Percentiles rank a stretch among this genome's conserved stretches.
phyloP scores from a whole-genome alignment of 2,113 vertebrate species.

The Sapajus apella region DNA sequence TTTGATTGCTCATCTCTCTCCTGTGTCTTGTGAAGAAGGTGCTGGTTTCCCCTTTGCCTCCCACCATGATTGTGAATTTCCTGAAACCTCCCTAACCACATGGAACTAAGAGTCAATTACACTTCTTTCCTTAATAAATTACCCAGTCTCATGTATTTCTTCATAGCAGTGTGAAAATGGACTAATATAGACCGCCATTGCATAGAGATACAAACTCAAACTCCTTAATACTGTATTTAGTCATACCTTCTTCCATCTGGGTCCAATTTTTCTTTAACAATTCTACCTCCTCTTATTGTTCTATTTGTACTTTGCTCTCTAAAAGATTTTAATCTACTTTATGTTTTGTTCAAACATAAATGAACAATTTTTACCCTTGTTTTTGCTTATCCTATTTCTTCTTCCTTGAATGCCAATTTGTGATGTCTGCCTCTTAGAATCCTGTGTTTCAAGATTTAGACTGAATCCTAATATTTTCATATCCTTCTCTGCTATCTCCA shows the following conservation, averaged over 20 bases:
- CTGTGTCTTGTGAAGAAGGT: too few relatives aligned
- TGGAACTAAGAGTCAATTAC: too few relatives aligned
- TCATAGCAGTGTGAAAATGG: too few relatives aligned
- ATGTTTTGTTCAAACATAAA: background rate
- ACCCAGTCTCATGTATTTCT: too few relatives aligned
- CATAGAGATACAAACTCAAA: background rate
- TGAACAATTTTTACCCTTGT: background rate
- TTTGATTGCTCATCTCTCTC: too few relatives aligned
- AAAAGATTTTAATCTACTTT: background rate
- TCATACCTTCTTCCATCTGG: background rate
- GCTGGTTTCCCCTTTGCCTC: too few relatives aligned
- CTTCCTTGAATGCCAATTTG: background rate
- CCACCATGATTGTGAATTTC: too few relatives aligned
- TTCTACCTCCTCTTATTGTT: background rate
- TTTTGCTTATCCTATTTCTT: background rate
- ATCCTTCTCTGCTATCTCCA: background rate
- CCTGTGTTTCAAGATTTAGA: background rate
- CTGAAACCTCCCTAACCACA: too few relatives aligned
- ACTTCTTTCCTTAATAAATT: too few relatives aligned
- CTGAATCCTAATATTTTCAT: background rate
- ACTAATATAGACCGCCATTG: background rate
- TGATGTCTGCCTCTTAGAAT: background rate
- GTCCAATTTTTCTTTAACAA: background rate
- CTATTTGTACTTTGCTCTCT: background rate
- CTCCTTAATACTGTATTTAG: background rate